phyloP scores from a whole-genome alignment of 2,797 vertebrate genomes.

The Cyprinella venusta region DNA sequence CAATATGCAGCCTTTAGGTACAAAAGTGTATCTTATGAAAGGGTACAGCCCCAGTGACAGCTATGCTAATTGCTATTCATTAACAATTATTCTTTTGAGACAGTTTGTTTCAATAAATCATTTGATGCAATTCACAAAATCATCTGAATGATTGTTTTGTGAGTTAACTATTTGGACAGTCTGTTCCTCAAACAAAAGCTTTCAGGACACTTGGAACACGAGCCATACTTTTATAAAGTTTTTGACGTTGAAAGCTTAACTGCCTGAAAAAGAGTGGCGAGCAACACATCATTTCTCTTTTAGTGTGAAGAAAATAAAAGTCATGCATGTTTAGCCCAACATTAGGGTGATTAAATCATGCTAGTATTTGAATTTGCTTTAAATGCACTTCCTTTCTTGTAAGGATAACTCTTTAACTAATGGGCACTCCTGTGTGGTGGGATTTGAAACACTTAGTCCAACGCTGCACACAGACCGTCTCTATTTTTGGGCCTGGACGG shows the following conservation, averaged over 20 bases:
- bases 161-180: not conserved
- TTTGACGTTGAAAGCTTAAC: not conserved
- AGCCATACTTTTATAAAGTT: not conserved
- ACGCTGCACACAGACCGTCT: not conserved
- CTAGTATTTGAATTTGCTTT: not conserved
- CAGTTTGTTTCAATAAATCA: not conserved
- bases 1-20: no score
- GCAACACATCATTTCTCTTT: not conserved
- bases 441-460: constrained; percentile 29
- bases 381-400: constrained; percentile 23
- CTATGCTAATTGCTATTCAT: no score
- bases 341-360: not conserved
- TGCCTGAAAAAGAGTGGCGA: not conserved
- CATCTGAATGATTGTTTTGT: not conserved
- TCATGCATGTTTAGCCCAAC: not conserved
- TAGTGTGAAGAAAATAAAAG: not conserved
- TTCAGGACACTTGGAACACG: not conserved
- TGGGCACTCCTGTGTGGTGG: constrained; percentile 30
- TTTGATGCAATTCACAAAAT: not conserved
- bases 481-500: constrained; percentile 42
- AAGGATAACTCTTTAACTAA: constrained; percentile 29
- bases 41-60: no score
- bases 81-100: not conserved
- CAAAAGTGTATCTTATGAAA: no score
- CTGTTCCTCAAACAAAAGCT: not conserved